Evolutionary conservation across 2,113 vertebrate species (phyloP), one percentile per base, ranked within the genome.

Genomic region (Cinclus mexicanus): DNA sequence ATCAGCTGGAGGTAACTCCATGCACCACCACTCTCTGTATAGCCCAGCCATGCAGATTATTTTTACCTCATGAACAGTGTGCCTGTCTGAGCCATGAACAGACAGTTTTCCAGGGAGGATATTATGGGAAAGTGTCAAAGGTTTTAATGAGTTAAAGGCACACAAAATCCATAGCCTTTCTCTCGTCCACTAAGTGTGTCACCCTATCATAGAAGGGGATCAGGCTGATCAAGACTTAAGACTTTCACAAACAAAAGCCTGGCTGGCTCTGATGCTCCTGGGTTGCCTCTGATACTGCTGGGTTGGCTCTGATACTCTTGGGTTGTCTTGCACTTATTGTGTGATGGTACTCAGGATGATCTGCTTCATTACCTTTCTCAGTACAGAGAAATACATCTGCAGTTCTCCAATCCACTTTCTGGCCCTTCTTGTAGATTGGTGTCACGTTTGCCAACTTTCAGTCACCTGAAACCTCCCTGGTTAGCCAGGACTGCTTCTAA

Each of bases 31-130:
- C 3, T 21, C 24, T 47, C 56, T 55, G 12, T 37, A 37, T 37
- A 16, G 16, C 3, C 2, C 4, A 13, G 16, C 13, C 35, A 42
- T 4, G 21, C 2, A 35, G 5, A 1, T 3, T 10, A 4, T 22
- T 63, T 47, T 56, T 6, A 47, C 5, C 4, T 28, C 1, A 3
- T 41, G 57, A 63, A 56, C 35, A 35, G 29, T 12, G 5, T 41
- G 35, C 14, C 13, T 26, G 6, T 17, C 37, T 5, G 6, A 77
- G 63, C 6, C 11, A 19, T 10, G 14, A 56, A 14, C 21, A 64
- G 42, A 10, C 7, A 29, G 1, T 22, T 71, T 64, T 23, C 35
- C 29, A 25, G 26, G n/a, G 6, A 5, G 5, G 3, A 31, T 49
- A 6, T 5, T 57, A 17, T 35, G 25, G 8, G 11, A 56, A 80